These are phyloP conservation scores for Hylyphantes graminicola DNA, from an alignment of 1,140 invertebrate species.

Conservation along the genomic window DNA sequence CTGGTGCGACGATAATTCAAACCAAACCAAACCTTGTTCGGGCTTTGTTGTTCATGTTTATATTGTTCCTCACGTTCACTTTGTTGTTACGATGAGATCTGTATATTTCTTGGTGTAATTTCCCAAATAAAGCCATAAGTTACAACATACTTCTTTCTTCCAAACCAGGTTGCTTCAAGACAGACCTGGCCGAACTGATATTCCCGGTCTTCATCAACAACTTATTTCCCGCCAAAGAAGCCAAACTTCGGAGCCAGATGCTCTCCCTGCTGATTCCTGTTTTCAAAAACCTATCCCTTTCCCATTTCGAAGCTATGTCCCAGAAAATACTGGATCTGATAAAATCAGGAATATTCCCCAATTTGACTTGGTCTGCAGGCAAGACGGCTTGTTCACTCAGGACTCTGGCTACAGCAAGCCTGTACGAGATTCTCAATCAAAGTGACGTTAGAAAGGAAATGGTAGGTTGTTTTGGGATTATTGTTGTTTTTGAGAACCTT, in stretches of 20 bases:
- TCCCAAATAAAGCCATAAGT: too few species aligned
- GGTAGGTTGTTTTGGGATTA: slow-evolving; percentile 7
- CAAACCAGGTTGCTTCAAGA: slow-evolving; percentile 10
- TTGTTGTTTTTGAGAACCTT: too few species aligned
- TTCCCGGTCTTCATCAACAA: slow-evolving; percentile 39
- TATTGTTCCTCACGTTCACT: too few species aligned
- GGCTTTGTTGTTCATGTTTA: too few species aligned
- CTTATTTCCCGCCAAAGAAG: slow-evolving; percentile 30
- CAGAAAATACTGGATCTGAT: slow-evolving; percentile 21
- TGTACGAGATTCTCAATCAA: slow-evolving; percentile 31
- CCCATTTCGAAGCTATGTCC: neutral
- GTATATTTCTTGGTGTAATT: too few species aligned
- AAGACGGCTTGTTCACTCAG: slow-evolving; percentile 81
- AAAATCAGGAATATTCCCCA: slow-evolving; percentile 72
- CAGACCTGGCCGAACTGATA: slow-evolving; percentile 1
- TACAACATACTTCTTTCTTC: neutral
- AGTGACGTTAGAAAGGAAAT: slow-evolving; percentile 31
- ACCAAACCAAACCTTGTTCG: too few species aligned
- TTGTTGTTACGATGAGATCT: too few species aligned
- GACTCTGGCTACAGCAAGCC: slow-evolving; percentile 77
- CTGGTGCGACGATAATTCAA: too few species aligned
- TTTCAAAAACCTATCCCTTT: slow-evolving; percentile 25
- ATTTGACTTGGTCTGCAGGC: slow-evolving; percentile 85
- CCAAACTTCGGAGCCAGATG: slow-evolving; percentile 25
- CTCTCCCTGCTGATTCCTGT: neutral